phyloP scores from a whole-genome alignment of 2,113 vertebrate genomes.

The Pandion haliaetus region DNA sequence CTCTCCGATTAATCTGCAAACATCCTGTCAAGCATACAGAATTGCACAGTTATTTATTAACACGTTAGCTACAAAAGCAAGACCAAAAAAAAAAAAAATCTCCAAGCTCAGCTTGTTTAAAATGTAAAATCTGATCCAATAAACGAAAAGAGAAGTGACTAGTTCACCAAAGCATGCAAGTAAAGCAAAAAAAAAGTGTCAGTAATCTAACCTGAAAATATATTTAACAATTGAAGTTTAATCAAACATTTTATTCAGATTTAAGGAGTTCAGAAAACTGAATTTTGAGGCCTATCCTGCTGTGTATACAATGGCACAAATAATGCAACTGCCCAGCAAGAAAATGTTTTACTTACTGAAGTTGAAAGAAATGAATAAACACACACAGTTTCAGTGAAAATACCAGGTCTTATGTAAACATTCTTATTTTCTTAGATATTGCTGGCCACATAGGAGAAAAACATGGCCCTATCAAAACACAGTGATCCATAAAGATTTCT shows the following conservation, averaged over 20 bases:
- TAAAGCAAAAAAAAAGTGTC: background rate
- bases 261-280: background rate
- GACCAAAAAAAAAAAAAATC: background rate
- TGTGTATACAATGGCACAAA: background rate
- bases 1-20: background rate
- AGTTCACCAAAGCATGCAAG: background rate
- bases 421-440: background rate
- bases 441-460: background rate
- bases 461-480: background rate
- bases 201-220: background rate
- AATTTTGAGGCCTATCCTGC: background rate
- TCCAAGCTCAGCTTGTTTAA: conserved; percentile 35
- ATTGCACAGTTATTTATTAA: conserved; percentile 61
- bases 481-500: background rate
- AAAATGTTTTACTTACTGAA: background rate
- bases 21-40: conserved; percentile 10
- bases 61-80: background rate
- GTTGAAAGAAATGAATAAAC: background rate
- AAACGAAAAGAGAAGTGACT: background rate
- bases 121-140: background rate
- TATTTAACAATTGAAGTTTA: background rate
- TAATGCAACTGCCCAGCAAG: background rate
- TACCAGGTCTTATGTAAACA: background rate
- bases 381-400: background rate
- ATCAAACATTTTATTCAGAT: background rate